Evolutionary conservation across 2,113 vertebrate genomes (phyloP), one percentile per base, ranked within the genome.

Genomic region (Nestor notabilis): DNA sequence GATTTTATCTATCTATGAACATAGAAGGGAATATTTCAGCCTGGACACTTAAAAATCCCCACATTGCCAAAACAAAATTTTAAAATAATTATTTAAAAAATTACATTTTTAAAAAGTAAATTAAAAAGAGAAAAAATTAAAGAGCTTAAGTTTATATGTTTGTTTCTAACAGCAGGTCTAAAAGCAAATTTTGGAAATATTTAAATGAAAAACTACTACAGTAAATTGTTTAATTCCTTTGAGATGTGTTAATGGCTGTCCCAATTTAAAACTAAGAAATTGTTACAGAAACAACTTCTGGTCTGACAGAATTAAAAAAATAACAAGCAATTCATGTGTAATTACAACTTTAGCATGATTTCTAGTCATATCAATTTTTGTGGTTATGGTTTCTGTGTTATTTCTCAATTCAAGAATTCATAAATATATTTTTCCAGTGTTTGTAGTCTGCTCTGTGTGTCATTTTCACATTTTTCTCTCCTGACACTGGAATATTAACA

Each of bases 31-130:
- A 31, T 41, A 37, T n/a, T 94, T 78, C 23, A 55, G 9, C 5
- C 76, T 75, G 17, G 46, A 41, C 37, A 41, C 3, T 41, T 25
- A 3, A 61, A 70, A 66, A 79, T 58, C 33, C 20, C 33, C 56
- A 27, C 17, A 24, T 24, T 33, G 3, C 2, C 0, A 27, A 19
- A 55, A 43, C 5, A 20, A 33, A 41, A 8, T 16, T 13, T 31
- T 5, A 2, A 46, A 56, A 24, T 23, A 12, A 18, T 11, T 7
- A 15, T 39, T 65, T 2, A 0, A 63, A 81, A 41, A 11, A 0
- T 28, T 35, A 4, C 0, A 11, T 21, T 72, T 31, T 7, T 1
- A 41, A 90, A 71, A 25, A 39, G 8, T 17, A 41, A 63, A 47
- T 43, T 0, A 19, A 49, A 37, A 55, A 29, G 0, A 21, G 1